Base-by-base conservation (phyloP, 2,113 vertebrate species). In the Colinus virginianus region DNA sequence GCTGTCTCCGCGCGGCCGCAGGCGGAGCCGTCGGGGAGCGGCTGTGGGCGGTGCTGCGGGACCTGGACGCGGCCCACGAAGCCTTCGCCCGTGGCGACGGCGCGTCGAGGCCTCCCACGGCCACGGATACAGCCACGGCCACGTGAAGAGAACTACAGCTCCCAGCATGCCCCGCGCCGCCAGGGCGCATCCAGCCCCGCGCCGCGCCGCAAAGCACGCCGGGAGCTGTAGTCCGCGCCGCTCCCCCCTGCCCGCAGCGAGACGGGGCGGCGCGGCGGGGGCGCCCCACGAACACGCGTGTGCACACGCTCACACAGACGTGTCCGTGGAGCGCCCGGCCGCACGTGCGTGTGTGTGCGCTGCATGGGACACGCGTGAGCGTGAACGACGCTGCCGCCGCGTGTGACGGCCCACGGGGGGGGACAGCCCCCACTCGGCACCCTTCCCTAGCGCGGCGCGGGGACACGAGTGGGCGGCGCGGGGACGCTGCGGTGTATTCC, bases 401-500 rank as follows among this genome's bases (percentile, higher is more conserved):
- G 38, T 53, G 17, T 1, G 38, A n/a, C n/a, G 3, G 42, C 30
- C 71, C 53, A 12, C 21, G 18, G 21, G 38, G 36, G 22, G 11
- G 48, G 48, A 49, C 48, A 23, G 48, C 34, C 30, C 19, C 46
- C 71, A 48, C 46, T 25, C 34, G 6, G 48, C 30, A 43, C 30
- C 64, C 26, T 36, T 23, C n/a, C 58, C 58, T 14, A 23, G 34
- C 22, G 61, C 15, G 25, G 66, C 25, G 20, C 49, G 23, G 64
- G n/a, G 71, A 46, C 23, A 1, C 8, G 12, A 19, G 66, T 0
- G 28, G 66, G 75, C 20, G 42, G 30, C 43, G 49, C 45, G 48
- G 91, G 63, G 40, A 64, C 83, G 16, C 43, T 23, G 43, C 45
- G n/a, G 75, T 88, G 92, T 92, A 94, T 95, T 95, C 56, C 32